Conservation (phyloP, 2,888 invertebrate genomes). For the Argyra leucocephala region DNA sequence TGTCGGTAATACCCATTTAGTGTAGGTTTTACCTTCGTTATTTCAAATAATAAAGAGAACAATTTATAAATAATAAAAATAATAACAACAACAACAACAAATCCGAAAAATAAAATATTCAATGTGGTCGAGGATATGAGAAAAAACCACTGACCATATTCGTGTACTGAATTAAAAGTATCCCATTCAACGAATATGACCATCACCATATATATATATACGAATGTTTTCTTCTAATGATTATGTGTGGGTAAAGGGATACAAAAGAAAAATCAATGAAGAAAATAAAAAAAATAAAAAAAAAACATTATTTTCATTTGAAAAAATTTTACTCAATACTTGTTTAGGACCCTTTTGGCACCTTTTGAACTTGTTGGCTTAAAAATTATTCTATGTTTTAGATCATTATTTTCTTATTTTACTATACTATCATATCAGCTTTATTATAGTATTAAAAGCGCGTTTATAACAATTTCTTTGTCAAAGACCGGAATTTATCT, state of each 20-base stretch:
- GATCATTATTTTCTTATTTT: too few relatives aligned
- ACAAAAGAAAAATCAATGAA: not conserved
- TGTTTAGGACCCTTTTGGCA: not conserved
- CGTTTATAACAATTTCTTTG: too few relatives aligned
- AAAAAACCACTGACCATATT: not conserved
- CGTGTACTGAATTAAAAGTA: constrained; percentile 2
- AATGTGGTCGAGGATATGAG: not conserved
- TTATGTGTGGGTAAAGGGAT: not conserved
- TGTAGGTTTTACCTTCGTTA: not conserved
- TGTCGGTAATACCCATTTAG: too few relatives aligned
- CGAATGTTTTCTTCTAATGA: not conserved
- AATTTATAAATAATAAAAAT: constrained; percentile 4
- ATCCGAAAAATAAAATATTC: not conserved
- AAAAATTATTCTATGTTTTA: not conserved
- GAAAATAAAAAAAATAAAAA: not conserved
- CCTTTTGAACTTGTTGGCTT: not conserved
- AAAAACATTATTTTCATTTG: not conserved
- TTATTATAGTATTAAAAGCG: too few relatives aligned
- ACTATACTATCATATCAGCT: too few relatives aligned
- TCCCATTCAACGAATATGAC: not conserved
- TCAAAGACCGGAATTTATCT: too few relatives aligned
- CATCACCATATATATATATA: not conserved
- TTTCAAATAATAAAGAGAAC: not conserved
- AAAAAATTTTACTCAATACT: not conserved
- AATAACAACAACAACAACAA: not conserved